These are phyloP conservation scores for Formica selysi DNA, from an alignment of 1,140 invertebrate species.

Conservation along the genomic window DNA sequence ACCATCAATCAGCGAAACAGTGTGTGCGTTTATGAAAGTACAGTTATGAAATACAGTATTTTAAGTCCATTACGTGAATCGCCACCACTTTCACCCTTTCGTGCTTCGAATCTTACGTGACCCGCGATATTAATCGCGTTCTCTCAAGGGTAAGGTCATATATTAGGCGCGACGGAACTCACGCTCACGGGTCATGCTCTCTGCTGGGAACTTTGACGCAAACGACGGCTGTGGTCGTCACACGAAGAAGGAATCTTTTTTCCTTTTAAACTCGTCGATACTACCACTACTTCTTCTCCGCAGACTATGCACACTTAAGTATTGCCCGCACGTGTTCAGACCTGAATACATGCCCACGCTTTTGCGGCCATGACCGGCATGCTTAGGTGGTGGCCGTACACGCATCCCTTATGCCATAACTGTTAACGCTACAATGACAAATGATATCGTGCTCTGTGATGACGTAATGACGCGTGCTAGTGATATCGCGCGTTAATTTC, in stretches of 20 bases:
- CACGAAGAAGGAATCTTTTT: background rate
- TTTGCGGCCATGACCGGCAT: slow-evolving; percentile 52
- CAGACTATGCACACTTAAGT: background rate
- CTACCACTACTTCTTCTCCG: background rate
- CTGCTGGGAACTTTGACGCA: slow-evolving; percentile 30
- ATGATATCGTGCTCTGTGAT: slow-evolving; percentile 29
- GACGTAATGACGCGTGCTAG: slow-evolving; percentile 30
- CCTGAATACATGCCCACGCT: slow-evolving; percentile 10
- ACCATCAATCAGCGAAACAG: background rate
- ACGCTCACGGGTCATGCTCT: slow-evolving; percentile 12
- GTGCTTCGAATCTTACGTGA: slow-evolving; percentile 74
- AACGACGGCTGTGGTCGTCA: background rate
- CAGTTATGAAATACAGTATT: slow-evolving; percentile 18
- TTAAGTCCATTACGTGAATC: slow-evolving; percentile 45
- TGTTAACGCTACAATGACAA: slow-evolving; percentile 49
- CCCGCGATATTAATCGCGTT: slow-evolving; percentile 76
- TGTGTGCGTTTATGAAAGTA: slow-evolving; percentile 37
- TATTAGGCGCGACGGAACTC: slow-evolving; percentile 63
- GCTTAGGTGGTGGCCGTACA: background rate
- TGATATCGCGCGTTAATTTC: slow-evolving; percentile 59
- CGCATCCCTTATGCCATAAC: slow-evolving; percentile 22
- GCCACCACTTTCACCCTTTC: slow-evolving; percentile 62
- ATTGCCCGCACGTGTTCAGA: background rate
- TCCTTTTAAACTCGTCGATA: slow-evolving; percentile 3
- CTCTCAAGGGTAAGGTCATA: slow-evolving; percentile 80